These are phyloP conservation scores for Chironex yamaguchii DNA, from an alignment of 30 jellyfish, hydroid and myxozoan species.

Conservation along the genomic window DNA sequence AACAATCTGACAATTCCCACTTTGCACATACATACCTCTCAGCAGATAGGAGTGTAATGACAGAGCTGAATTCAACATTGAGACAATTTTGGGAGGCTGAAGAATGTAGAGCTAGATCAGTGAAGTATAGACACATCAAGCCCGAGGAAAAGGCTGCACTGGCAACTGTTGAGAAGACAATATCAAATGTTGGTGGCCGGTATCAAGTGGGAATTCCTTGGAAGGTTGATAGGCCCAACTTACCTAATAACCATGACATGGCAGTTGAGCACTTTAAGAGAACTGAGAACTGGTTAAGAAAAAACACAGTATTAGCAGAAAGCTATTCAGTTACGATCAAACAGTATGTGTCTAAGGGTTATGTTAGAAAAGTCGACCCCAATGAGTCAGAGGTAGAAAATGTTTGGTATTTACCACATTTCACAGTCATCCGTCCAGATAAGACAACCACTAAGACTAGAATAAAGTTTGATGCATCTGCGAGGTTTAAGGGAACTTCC, in stretches of 20 bases:
- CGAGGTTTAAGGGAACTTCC: too few species aligned
- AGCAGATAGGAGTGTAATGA: too few species aligned
- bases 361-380: background rate
- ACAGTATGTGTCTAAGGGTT: background rate
- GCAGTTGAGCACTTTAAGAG: background rate
- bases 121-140: background rate
- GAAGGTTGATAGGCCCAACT: background rate
- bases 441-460: constrained; percentile 22
- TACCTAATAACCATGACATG: background rate
- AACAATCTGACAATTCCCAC: background rate
- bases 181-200: too few species aligned
- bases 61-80: background rate
- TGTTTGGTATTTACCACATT: too few species aligned
- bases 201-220: too few species aligned
- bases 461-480: constrained; percentile 38
- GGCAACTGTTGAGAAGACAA: too few species aligned
- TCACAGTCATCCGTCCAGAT: constrained; percentile 1
- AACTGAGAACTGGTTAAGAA: background rate
- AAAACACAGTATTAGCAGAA: background rate
- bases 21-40: too few species aligned
- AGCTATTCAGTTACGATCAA: background rate
- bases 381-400: background rate
- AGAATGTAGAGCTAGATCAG: too few species aligned
- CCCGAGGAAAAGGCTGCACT: background rate
- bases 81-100: background rate